Evolutionary conservation across 2,113 vertebrate species (phyloP), one percentile per base, ranked within the genome.

Genomic region (Catharus bicknelli): DNA sequence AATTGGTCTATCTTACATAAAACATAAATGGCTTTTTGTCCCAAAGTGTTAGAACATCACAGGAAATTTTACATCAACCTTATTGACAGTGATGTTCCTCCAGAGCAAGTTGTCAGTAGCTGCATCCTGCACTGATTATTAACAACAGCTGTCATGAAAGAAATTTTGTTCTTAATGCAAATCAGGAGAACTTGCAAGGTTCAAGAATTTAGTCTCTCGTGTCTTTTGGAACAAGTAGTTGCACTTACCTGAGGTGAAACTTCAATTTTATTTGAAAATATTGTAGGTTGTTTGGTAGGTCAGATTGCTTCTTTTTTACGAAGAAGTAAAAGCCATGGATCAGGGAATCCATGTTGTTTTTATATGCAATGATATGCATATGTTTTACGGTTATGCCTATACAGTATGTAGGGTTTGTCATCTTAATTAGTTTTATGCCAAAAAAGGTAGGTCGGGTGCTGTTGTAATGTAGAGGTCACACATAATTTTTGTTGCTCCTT

Each of bases 171-270:
- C 13, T 50, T 73, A 45, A 45, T 62, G 22, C 17, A 34, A 47
- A 87, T 59, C 51, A 47, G 38, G 18, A 86, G 58, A 69, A 50
- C 3, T 67, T 83, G 18, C 25, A 63, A 26, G 7, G 7, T 61
- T 82, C 25, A 15, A 61, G 32, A 42, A 42, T 2, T 5, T 40
- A 22, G 18, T 36, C 9, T 19, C 14, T 47, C 0, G 0, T n/a
- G 17, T 68, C 40, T 87, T 9, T 68, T 82, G 45, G 9, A 59
- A 30, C 19, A 2, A 9, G 14, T 53, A n/a, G 17, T 78, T 48
- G 32, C 6, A 4, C 9, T 85, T 79, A 34, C 4, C 19, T 42
- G 26, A 64, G 8, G 7, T 53, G 26, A 59, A 76, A 14, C 9
- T 80, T 78, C 25, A 55, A 14, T 55, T 84, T 66, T 53, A 81